Conservation (phyloP, 2,113 vertebrate species). For the Chaetodon auriga region DNA sequence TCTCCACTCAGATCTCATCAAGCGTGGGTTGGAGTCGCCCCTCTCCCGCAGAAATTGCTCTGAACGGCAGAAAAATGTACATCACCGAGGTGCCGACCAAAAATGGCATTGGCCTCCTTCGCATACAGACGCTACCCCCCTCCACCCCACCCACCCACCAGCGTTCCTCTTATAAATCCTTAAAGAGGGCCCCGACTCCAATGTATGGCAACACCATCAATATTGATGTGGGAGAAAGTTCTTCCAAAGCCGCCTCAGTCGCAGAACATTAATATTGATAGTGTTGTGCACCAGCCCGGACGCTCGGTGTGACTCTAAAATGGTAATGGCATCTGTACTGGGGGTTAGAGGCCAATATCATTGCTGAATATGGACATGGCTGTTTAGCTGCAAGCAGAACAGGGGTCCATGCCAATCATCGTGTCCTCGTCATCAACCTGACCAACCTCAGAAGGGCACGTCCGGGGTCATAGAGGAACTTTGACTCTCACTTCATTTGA, state of each 20-base stretch:
- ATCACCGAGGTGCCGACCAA: slow-evolving; percentile 68
- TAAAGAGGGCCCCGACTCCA: slow-evolving; percentile 79
- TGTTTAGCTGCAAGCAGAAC: slow-evolving; percentile 63
- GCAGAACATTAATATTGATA: slow-evolving; percentile 86
- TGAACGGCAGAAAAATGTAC: slow-evolving; percentile 71
- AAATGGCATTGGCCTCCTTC: slow-evolving; percentile 61
- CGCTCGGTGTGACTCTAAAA: slow-evolving; percentile 69
- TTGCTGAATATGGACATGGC: slow-evolving; percentile 73
- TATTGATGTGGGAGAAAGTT: slow-evolving; percentile 87
- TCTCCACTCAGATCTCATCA: slow-evolving; percentile 75
- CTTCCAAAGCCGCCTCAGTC: slow-evolving; percentile 80
- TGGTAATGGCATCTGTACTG: slow-evolving; percentile 72
- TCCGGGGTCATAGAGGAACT: slow-evolving; percentile 16
- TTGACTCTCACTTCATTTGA: slow-evolving; percentile 36
- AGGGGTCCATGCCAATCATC: slow-evolving; percentile 48
- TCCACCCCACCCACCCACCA: slow-evolving; percentile 16
- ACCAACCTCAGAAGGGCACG: slow-evolving; percentile 34
- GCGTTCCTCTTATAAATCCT: slow-evolving; percentile 81
- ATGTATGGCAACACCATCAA: slow-evolving; percentile 85
- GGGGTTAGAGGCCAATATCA: slow-evolving; percentile 68
- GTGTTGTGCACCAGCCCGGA: slow-evolving; percentile 75
- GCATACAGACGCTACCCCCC: slow-evolving; percentile 39
- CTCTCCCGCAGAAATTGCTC: slow-evolving; percentile 74
- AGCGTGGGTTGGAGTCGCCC: slow-evolving; percentile 53
- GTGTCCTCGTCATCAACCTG: slow-evolving; percentile 34